Conservation (phyloP, 2,113 vertebrate species). For the Kryptolebias marmoratus region DNA sequence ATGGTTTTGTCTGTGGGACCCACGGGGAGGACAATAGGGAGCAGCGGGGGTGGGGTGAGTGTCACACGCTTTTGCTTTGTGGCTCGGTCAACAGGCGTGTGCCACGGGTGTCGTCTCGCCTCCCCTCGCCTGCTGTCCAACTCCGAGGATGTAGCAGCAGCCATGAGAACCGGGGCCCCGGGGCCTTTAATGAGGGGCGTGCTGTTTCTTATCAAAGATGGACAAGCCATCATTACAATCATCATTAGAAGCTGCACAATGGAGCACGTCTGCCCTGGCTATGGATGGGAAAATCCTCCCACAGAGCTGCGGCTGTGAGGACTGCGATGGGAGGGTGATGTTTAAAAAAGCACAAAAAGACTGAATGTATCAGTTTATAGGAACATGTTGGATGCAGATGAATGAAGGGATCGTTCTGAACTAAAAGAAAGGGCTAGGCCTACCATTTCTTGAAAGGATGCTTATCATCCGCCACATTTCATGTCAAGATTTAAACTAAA, state of each 20-base stretch:
- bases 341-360: background rate
- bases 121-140: constrained; percentile 78
- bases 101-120: constrained; percentile 76
- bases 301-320: background rate
- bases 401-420: background rate
- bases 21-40: constrained; percentile 69
- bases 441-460: too few species aligned
- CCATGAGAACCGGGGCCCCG: constrained; percentile 71
- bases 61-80: constrained; percentile 82
- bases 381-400: background rate
- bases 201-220: constrained; percentile 82
- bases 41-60: constrained; percentile 61
- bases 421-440: too few species aligned
- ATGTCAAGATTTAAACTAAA: too few species aligned
- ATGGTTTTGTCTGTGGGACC: constrained; percentile 73
- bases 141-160: constrained; percentile 36
- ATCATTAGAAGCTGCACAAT: constrained; percentile 74
- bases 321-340: constrained; percentile 11
- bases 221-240: constrained; percentile 81
- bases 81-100: constrained; percentile 85
- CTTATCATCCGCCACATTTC: too few species aligned
- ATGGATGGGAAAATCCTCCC: constrained; percentile 61
- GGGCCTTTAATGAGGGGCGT: constrained; percentile 77
- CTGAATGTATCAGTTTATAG: constrained; percentile 18
- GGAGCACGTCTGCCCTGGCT: constrained; percentile 48